Evolutionary conservation across 1,140 invertebrate species (phyloP), one percentile per base, ranked within the genome.

Genomic region (Theocolax elegans): DNA sequence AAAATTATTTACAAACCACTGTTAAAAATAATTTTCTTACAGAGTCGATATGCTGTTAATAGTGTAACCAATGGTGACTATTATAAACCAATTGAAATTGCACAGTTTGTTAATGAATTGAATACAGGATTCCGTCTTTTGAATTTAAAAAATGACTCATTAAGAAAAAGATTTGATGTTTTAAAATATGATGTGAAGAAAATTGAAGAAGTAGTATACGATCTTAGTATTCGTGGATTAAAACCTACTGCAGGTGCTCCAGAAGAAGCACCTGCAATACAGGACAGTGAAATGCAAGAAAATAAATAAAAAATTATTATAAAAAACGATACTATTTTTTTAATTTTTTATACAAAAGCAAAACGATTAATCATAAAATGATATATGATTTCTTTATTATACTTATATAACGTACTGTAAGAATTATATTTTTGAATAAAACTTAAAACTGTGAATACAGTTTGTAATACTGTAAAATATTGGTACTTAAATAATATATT

Each of bases 111-210:
- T 1, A 91, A 91, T 71, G 92, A 97, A 80, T 77, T 98, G 1
- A 95, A 95, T 80, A 91, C 94, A 23, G 95, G 95, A 10, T 97
- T 97, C 82, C 89, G 90, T 60, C 85, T 97, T 31, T 81, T 98
- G 15, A 97, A 96, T 81, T 87, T 97, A 19, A 97, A 97, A 82
- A 98, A 97, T 85, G 95, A 97, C 80, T 88, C 89, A 23, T 84
- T 98, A 15, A 87, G 96, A 29, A 97, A 96, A 81, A 88, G 92
- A 60, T 97, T 94, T 80, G 96, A 98, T 86, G 92, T 89, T 1
- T 85, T 98, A 0, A 97, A 98, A 77, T 97, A 97, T 78, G 94
- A 97, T 77, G 90, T 97, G 3, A 97, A 97, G 82, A 97, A 97
- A 84, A 93, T 97, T 29, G 96, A 97, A 80, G 95, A 97, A 86